These are phyloP conservation scores for Xiphydria camelus DNA, from an alignment of 2,888 invertebrate species.

Conservation along the genomic window DNA sequence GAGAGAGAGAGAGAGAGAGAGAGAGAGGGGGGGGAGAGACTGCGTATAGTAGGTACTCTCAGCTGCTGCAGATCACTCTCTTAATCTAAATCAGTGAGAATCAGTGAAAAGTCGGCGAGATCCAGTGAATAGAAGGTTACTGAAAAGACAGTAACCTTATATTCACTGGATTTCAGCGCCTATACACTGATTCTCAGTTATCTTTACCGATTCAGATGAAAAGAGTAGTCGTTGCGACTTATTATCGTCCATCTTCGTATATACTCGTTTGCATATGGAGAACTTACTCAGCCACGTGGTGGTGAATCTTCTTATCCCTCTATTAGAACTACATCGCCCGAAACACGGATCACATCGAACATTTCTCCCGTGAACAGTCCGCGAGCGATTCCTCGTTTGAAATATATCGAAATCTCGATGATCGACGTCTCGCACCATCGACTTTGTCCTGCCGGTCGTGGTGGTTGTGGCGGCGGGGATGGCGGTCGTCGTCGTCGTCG, in stretches of 20 bases:
- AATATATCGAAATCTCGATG: slow-evolving; percentile 1
- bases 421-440: slow-evolving; percentile 7
- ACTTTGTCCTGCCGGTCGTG: slow-evolving; percentile 3
- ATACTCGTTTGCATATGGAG: too few species aligned
- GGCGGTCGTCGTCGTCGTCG: neutral
- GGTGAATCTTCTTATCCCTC: slow-evolving; percentile 24
- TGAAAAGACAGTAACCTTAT: too few species aligned
- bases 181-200: too few species aligned
- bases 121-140: too few species aligned
- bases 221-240: too few species aligned
- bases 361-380: slow-evolving; percentile 12
- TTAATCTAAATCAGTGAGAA: too few species aligned
- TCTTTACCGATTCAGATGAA: too few species aligned
- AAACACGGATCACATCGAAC: slow-evolving; percentile 10
- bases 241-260: too few species aligned
- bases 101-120: too few species aligned
- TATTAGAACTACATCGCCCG: slow-evolving; percentile 17
- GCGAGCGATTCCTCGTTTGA: slow-evolving; percentile 13
- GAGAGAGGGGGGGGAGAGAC: slow-evolving; percentile 1
- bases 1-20: slow-evolving; percentile 2
- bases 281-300: slow-evolving; percentile 55
- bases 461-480: neutral
- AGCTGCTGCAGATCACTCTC: too few species aligned
- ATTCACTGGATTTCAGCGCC: too few species aligned
- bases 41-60: too few species aligned